Percentiles rank a stretch among this genome's conserved stretches.
These are phyloP conservation scores for Metridium senile DNA, from an alignment of 92 coral and sea anemone species.

Conservation along the genomic window DNA sequence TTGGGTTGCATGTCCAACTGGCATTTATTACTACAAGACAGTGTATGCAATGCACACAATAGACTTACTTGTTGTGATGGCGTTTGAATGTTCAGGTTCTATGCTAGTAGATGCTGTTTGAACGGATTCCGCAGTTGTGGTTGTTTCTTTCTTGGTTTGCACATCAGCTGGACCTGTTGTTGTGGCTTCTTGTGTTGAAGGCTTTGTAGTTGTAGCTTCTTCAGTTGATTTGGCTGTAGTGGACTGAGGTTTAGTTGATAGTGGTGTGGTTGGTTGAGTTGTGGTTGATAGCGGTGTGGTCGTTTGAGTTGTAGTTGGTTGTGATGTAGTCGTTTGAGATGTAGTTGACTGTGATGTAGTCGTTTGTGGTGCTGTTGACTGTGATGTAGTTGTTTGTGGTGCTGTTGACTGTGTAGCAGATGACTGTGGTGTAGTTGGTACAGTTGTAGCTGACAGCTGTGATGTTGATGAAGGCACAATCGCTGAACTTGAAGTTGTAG, in stretches of 20 bases:
- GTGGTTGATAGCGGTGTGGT: conserved; percentile 20
- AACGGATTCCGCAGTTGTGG: neutral
- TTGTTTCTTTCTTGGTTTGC: neutral
- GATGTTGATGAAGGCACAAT: neutral
- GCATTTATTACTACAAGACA: too few relatives aligned
- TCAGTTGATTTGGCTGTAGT: conserved; percentile 10
- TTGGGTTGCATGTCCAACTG: too few relatives aligned
- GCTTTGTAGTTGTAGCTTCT: neutral
- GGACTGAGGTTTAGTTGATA: conserved; percentile 11
- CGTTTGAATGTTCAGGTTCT: neutral
- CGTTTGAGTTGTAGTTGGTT: conserved; percentile 17
- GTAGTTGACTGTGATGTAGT: conserved; percentile 16
- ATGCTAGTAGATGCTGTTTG: neutral
- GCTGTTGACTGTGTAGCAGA: conserved; percentile 29
- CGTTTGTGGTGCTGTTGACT: conserved; percentile 24
- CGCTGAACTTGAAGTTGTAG: conserved; percentile 1
- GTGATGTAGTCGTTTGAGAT: conserved; percentile 11
- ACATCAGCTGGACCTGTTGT: neutral
- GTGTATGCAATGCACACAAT: too few relatives aligned
- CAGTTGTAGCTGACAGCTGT: conserved; percentile 5
- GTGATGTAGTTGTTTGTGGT: conserved; percentile 10
- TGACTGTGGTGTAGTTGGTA: conserved; percentile 17
- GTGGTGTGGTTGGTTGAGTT: neutral
- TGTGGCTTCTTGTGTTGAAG: conserved; percentile 18
- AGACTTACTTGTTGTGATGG: conserved; percentile 24